Base-by-base conservation (phyloP, 92 coral and sea anemone species). In the Zoanthus sansibaricus region DNA sequence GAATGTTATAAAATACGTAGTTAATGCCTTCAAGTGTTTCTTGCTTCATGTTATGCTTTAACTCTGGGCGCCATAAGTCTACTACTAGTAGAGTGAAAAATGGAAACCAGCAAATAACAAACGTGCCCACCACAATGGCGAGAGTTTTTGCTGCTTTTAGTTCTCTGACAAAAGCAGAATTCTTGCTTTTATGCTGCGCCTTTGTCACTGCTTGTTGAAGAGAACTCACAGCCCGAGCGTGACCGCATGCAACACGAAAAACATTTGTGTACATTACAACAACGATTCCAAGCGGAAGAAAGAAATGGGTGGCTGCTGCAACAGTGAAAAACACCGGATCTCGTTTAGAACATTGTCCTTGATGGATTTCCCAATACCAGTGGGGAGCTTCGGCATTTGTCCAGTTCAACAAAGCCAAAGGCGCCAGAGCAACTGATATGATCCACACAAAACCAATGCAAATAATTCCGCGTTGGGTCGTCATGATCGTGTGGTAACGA, bases 111-210 rank as follows among this genome's bases (percentile, higher is more conserved):
- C 96, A 96, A 49, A 96, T 72, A 15, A 93, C 91, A 54, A 96
- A 96, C 0, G 97, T 95, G 6, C 99, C 96, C 45, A 96, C 89
- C 62, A 96, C 98, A 75, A 96, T 86, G 18, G 98, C 99, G 47
- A 96, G 87, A 6, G 96, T 95, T 86, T 96, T 96, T 59, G 99
- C 98, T 4, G 99, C 99, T 83, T 96, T 96, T 7, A 96, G 93
- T 82, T 96, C 99, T 72, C 87, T 89, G 1, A 94, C 91, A 75
- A 94, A 87, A 56, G 88, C 90, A 2, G 94, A 92, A 7, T 93
- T 86, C 15, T 46, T 80, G 74, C 71, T 80, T 67, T 67, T 80
- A 16, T 90, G 86, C 64, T 93, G 91, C 62, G 8, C 83, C 74
- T 69, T 83, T 83, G 32, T 10, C 18, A 88, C 83, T 9, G 85